phyloP scores from a whole-genome alignment of 2,797 vertebrate species.

The Lutjanus campechanus region DNA sequence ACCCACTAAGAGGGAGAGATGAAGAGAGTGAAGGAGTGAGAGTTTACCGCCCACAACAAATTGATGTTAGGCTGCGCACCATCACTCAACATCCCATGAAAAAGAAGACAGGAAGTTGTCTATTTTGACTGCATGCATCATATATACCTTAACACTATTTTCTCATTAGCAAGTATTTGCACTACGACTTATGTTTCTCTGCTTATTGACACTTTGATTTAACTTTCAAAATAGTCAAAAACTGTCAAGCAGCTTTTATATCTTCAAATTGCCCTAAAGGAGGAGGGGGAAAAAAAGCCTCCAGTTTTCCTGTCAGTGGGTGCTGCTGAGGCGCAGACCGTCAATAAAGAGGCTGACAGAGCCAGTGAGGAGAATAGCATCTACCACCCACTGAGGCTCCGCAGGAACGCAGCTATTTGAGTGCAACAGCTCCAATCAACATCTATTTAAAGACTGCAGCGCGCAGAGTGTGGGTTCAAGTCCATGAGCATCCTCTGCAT shows the following conservation, averaged over 20 bases:
- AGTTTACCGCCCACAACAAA: slow-evolving; percentile 39
- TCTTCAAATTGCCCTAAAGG: slow-evolving; percentile 45
- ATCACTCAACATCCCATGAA: slow-evolving; percentile 32
- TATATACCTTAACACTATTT: neutral
- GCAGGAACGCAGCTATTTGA: slow-evolving; percentile 66
- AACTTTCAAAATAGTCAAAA: slow-evolving; percentile 8
- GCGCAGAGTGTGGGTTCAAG: slow-evolving; percentile 30
- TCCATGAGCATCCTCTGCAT: slow-evolving; percentile 31
- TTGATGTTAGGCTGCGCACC: neutral
- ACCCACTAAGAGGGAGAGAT: slow-evolving; percentile 44
- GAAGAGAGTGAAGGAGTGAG: slow-evolving; percentile 27
- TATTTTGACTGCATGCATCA: slow-evolving; percentile 1
- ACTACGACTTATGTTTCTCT: slow-evolving; percentile 13
- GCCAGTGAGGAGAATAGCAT: slow-evolving; percentile 55
- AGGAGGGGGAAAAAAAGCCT: slow-evolving; percentile 32
- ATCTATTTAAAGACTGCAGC: slow-evolving; percentile 57
- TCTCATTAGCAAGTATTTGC: slow-evolving; percentile 9
- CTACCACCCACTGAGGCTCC: slow-evolving; percentile 63
- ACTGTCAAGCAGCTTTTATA: slow-evolving; percentile 12
- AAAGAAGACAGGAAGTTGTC: slow-evolving; percentile 22
- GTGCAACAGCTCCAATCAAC: slow-evolving; percentile 67
- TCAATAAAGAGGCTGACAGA: slow-evolving; percentile 61
- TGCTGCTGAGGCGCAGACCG: slow-evolving; percentile 41
- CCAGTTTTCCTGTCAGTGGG: slow-evolving; percentile 47
- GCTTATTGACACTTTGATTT: slow-evolving; percentile 3